Conservation (phyloP, 1,140 invertebrate species). For the Cheumatopsyche charites region DNA sequence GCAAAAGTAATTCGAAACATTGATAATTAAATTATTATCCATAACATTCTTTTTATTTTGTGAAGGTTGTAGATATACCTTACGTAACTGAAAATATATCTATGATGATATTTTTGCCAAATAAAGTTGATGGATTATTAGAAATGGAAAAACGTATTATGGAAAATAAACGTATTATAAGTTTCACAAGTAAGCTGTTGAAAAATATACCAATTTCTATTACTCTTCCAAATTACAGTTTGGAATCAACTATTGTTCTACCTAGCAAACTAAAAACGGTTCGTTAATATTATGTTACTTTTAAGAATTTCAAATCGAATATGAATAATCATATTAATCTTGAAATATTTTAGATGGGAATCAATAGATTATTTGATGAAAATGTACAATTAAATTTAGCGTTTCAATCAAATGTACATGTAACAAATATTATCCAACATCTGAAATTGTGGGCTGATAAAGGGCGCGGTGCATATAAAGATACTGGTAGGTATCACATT, state of each 20-base stretch:
- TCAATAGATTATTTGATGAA: slow-evolving; percentile 36
- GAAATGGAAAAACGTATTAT: slow-evolving; percentile 36
- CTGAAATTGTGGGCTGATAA: slow-evolving; percentile 60
- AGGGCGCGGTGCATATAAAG: slow-evolving; percentile 58
- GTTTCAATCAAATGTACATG: slow-evolving; percentile 20
- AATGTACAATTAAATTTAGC: slow-evolving; percentile 39
- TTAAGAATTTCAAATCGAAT: neutral
- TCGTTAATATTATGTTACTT: slow-evolving; percentile 10
- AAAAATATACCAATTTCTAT: slow-evolving; percentile 34
- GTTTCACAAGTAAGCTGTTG: neutral
- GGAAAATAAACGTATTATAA: slow-evolving; percentile 19
- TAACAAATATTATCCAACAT: slow-evolving; percentile 53
- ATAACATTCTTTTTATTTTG: too few species aligned
- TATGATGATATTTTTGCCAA: slow-evolving; percentile 44
- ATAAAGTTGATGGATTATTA: slow-evolving; percentile 29
- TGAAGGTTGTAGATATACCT: slow-evolving; percentile 47
- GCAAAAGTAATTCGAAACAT: slow-evolving; percentile 51
- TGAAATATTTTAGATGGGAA: slow-evolving; percentile 43
- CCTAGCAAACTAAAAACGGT: slow-evolving; percentile 41
- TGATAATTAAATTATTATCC: neutral
- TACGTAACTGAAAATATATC: slow-evolving; percentile 37
- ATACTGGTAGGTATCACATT: slow-evolving; percentile 58
- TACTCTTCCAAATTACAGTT: slow-evolving; percentile 37
- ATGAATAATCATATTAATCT: slow-evolving; percentile 4
- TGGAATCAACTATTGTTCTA: slow-evolving; percentile 36